phyloP scores from a whole-genome alignment of 2,888 invertebrate species.

The Cephus runcator region DNA sequence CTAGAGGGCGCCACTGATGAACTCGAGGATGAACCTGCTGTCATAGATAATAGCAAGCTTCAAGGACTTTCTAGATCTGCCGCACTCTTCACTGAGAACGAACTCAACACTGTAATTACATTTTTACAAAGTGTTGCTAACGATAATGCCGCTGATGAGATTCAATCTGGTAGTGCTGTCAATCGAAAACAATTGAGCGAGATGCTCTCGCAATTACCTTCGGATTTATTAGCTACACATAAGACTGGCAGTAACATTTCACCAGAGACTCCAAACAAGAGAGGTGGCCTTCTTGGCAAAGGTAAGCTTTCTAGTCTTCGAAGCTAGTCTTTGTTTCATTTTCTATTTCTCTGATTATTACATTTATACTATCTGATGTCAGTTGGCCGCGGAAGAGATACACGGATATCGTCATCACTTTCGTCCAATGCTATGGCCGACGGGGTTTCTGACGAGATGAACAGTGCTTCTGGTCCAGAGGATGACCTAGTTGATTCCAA shows the following conservation, averaged over 20 bases:
- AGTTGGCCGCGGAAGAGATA: slow-evolving; percentile 49
- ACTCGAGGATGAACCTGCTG: slow-evolving; percentile 65
- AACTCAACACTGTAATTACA: slow-evolving; percentile 72
- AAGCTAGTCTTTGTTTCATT: not conserved
- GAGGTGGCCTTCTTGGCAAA: slow-evolving; percentile 61
- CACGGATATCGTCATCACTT: slow-evolving; percentile 42
- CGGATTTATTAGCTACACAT: slow-evolving; percentile 32
- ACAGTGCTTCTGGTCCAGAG: slow-evolving; percentile 51
- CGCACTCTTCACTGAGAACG: slow-evolving; percentile 75
- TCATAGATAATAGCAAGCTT: slow-evolving; percentile 65
- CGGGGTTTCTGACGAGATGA: slow-evolving; percentile 48
- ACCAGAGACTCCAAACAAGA: slow-evolving; percentile 54
- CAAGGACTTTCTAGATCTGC: slow-evolving; percentile 74
- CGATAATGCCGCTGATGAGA: slow-evolving; percentile 45
- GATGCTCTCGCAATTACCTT: slow-evolving; percentile 66
- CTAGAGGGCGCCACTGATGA: slow-evolving; percentile 66
- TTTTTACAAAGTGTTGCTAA: slow-evolving; percentile 68
- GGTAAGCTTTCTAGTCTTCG: slow-evolving; percentile 44
- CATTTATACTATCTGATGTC: slow-evolving; percentile 8
- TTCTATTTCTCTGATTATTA: not conserved
- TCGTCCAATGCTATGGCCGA: slow-evolving; percentile 53
- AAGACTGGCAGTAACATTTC: slow-evolving; percentile 38
- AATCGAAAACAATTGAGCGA: slow-evolving; percentile 66
- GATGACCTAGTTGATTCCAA: slow-evolving; percentile 53
- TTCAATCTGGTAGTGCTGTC: slow-evolving; percentile 45